These are phyloP conservation scores for Gobio occitaniae DNA, from an alignment of 2,797 vertebrate genomes.

Conservation along the genomic window DNA sequence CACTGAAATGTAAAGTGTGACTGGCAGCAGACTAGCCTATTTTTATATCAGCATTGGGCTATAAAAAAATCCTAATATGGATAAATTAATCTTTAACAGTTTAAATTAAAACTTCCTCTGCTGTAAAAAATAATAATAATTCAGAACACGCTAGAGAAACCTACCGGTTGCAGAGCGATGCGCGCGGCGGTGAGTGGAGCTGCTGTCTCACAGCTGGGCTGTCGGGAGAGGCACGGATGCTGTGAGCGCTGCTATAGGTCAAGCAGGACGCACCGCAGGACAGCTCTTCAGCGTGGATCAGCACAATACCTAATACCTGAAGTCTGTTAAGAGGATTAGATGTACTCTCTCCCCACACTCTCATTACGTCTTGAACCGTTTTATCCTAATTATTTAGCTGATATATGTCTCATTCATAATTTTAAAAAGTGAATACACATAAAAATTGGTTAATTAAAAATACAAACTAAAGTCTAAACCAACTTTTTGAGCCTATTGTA, in stretches of 20 bases:
- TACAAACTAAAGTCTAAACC: not conserved
- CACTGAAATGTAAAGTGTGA: not conserved
- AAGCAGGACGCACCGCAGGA: conserved; percentile 78
- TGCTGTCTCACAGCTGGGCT: conserved; percentile 70
- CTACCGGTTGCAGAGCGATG: conserved; percentile 14
- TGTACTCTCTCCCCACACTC: conserved; percentile 73
- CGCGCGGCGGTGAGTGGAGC: conserved; percentile 51
- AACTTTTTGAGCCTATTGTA: not conserved
- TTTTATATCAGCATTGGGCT: not conserved
- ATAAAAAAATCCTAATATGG: not conserved
- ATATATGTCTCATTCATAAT: conserved; percentile 33
- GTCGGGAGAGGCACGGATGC: conserved; percentile 65
- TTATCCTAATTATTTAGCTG: conserved; percentile 58
- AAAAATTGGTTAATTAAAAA: not conserved
- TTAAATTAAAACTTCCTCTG: not conserved
- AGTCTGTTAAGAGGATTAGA: conserved; percentile 92
- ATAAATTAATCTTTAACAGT: not conserved
- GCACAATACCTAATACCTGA: conserved; percentile 90
- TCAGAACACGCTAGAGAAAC: conserved; percentile 1
- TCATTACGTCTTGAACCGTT: conserved; percentile 72
- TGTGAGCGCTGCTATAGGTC: conserved; percentile 72
- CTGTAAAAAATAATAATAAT: not conserved
- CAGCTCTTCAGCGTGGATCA: conserved; percentile 85
- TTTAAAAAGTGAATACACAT: not conserved
- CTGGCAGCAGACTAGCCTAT: not conserved